phyloP scores from a whole-genome alignment of 92 coral and sea anemone genomes.

The Zoanthus gigantus region DNA sequence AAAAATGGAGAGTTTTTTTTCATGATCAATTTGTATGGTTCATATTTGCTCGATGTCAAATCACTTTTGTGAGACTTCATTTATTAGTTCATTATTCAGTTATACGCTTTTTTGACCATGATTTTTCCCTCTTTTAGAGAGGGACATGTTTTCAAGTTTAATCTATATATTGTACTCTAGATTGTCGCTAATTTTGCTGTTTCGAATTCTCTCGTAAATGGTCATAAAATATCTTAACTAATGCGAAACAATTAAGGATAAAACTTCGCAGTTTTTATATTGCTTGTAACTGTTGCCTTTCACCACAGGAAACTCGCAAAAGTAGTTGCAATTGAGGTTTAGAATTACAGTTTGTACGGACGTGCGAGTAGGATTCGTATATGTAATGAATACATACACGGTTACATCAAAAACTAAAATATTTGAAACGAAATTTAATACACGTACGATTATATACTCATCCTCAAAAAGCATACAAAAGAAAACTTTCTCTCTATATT shows the following conservation, averaged over 20 bases:
- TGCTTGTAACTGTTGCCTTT: conserved; percentile 21
- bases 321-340: background rate
- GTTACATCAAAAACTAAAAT: background rate
- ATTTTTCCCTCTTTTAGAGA: background rate
- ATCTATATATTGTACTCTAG: too few relatives aligned
- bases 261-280: conserved; percentile 20
- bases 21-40: background rate
- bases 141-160: background rate
- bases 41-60: too few relatives aligned
- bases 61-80: too few relatives aligned
- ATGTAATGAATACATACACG: conserved; percentile 15
- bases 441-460: background rate
- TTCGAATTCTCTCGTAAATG: background rate
- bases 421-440: conserved; percentile 33
- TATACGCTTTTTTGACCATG: background rate
- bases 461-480: conserved; percentile 17
- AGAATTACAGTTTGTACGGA: background rate
- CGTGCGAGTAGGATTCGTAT: conserved; percentile 1
- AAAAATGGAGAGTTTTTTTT: background rate
- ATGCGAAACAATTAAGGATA: background rate
- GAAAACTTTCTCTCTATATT: conserved; percentile 13
- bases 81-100: background rate
- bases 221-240: conserved; percentile 3
- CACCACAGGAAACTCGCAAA: conserved; percentile 2
- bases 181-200: background rate